A percentile compares a stretch with the other conserved stretches of the same genome.
Conservation (phyloP, 1,140 invertebrate genomes). For the Argopecten irradians region DNA sequence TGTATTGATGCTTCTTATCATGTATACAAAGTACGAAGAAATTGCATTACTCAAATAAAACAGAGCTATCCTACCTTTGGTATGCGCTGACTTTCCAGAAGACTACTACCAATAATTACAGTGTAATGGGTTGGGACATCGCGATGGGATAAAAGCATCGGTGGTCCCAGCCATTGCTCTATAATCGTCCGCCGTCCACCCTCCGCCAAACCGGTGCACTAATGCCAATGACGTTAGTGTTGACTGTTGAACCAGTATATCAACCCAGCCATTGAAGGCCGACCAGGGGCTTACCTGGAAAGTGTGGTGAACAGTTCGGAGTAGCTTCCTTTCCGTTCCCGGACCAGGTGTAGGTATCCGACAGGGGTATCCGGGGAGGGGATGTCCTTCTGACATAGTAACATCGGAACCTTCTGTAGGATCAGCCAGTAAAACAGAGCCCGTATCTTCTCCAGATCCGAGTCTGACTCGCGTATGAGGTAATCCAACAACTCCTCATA, state of each 20-base stretch:
- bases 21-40: no score
- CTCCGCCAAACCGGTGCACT: background rate
- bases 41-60: no score
- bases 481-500: conserved; percentile 52
- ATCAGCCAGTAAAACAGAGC: conserved; percentile 60
- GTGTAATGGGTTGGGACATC: no score
- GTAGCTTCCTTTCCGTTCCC: conserved; percentile 51
- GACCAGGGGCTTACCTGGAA: conserved; percentile 55
- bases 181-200: background rate
- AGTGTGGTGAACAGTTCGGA: conserved; percentile 55
- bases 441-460: conserved; percentile 53
- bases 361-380: conserved; percentile 52
- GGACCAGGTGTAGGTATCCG: conserved; percentile 57
- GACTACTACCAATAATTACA: no score
- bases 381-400: conserved; percentile 41
- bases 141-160: background rate
- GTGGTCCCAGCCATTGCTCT: background rate
- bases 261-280: background rate
- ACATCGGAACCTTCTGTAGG: conserved; percentile 47
- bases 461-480: conserved; percentile 46
- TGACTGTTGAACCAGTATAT: background rate
- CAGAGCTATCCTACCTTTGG: no score
- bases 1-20: no score
- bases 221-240: background rate
- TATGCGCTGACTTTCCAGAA: no score